Evolutionary conservation across 2,113 vertebrate species (phyloP).

Genomic region (Peromyscus maniculatus): DNA sequence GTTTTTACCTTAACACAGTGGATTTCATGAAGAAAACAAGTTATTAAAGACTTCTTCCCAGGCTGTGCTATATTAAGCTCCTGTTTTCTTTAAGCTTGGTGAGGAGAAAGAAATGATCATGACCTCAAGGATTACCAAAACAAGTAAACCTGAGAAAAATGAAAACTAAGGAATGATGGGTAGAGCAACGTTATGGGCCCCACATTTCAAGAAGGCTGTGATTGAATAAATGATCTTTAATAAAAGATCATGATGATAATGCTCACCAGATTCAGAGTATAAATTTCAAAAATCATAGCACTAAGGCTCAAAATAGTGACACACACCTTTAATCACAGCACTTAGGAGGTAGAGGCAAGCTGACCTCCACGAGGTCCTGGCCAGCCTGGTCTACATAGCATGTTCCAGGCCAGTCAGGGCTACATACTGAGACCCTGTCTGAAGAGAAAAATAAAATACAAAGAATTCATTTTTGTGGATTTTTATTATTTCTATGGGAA

Average conservation of each 20-base stretch:
- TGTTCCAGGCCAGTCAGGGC: not conserved
- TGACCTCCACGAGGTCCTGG: not conserved
- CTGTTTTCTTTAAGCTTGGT: slow-evolving; percentile 47
- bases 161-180: not conserved
- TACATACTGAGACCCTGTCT: not conserved
- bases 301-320: too few species aligned
- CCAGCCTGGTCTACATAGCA: not conserved
- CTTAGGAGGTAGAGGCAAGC: not conserved
- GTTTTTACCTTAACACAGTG: slow-evolving; percentile 24
- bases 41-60: slow-evolving; percentile 49
- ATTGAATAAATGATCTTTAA: not conserved
- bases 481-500: not conserved
- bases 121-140: not conserved
- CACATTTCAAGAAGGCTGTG: not conserved
- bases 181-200: not conserved
- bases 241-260: not conserved
- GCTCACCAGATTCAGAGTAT: not conserved
- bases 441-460: not conserved
- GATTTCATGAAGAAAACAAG: slow-evolving; percentile 60
- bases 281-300: not conserved
- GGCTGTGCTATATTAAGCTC: not conserved
- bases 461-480: not conserved
- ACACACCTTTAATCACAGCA: not conserved
- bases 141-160: slow-evolving; percentile 21
- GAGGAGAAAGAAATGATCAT: not conserved